These are phyloP conservation scores for Mormyrus hasselquistii DNA, from an alignment of 2,797 vertebrate species.

Conservation along the genomic window DNA sequence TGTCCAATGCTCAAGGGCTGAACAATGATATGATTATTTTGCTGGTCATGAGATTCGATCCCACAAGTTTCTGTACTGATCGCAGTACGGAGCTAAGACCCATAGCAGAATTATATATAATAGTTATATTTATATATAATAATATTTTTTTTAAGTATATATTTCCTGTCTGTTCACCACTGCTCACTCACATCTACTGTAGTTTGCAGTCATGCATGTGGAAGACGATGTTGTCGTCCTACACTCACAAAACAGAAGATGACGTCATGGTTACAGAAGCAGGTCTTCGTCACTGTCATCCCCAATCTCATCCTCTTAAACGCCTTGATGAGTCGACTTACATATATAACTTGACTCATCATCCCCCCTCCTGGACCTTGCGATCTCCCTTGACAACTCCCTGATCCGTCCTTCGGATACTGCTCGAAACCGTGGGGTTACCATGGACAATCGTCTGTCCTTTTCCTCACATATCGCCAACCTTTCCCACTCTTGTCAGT, in stretches of 20 bases:
- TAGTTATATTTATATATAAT: background rate
- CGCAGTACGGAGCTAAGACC: background rate
- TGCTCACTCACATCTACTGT: background rate
- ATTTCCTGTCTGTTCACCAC: background rate
- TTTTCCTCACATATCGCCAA: no score
- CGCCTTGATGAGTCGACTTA: constrained; percentile 25
- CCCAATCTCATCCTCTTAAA: background rate
- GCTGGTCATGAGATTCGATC: background rate
- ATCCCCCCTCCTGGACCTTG: no score
- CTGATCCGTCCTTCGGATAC: no score
- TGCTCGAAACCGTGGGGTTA: no score
- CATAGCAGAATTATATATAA: background rate
- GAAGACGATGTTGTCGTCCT: background rate
- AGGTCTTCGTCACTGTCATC: no score
- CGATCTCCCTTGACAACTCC: no score
- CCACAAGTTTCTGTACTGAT: background rate
- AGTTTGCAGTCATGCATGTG: background rate
- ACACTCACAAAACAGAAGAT: background rate
- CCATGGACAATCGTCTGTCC: no score
- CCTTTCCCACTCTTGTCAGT: no score
- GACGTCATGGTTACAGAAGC: background rate
- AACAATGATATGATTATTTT: background rate
- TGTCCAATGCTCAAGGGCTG: background rate
- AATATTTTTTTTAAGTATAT: background rate
- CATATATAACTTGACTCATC: constrained; percentile 14